Evolutionary conservation across 2,797 vertebrate genomes (phyloP), one percentile per base, ranked within the genome.

Genomic region (Streptopelia turtur): DNA sequence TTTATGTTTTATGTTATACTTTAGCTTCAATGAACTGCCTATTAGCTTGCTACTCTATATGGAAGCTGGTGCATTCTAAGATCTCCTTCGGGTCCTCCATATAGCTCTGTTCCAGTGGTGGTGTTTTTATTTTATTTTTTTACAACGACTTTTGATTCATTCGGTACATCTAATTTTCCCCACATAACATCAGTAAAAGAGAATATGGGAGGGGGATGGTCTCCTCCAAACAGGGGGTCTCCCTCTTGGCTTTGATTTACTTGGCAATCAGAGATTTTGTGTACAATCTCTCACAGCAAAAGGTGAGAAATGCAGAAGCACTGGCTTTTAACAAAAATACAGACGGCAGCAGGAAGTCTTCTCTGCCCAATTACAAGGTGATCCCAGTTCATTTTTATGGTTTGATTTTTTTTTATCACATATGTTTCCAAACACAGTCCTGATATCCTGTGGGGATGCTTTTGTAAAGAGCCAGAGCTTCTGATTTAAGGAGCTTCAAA

Each of bases 351-450:
- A 85, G 98, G 98, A 98, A 97, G 97, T 94, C 97, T 92, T 98
- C 95, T 98, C 98, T 97, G 97, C 94, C 98, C 98, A 98, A 98
- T 98, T 98, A 98, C 97, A 97, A 98, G 98, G 97, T 98, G 98
- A 98, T 97, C 97, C 93, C 90, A 71, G 97, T 98, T 98, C 98
- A 98, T 98, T 98, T 97, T 98, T 97, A 98, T 60, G 87, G 97
- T 98, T 98, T 98, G 97, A 98, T 98, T 97, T 95, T 97, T 96
- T 98, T 97, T 97, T 97, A 98, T 97, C 97, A 98, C 97, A 97
- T 97, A 98, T 98, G 98, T 98, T 98, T 98, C 97, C 96, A 97
- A 98, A 98, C 97, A 98, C 97, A 96, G 90, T 96, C 95, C 97
- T 97, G 97, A 97, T 97, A 93, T 97, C 98, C 98, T 98, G 98